Base-by-base conservation (phyloP, 2,888 invertebrate genomes). In the Acholoe squamosa region DNA sequence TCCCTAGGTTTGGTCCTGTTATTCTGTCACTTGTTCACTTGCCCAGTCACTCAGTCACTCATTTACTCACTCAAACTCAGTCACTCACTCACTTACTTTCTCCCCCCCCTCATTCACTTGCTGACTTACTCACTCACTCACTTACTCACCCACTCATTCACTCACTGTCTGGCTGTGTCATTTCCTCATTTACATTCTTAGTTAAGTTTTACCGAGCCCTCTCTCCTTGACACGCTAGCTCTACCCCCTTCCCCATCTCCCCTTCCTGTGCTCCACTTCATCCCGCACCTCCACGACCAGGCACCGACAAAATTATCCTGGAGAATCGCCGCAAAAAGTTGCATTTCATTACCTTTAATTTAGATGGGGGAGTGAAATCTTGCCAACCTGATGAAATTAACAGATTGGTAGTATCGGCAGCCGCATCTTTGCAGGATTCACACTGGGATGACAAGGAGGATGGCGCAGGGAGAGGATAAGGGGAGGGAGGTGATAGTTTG, bases 61-160 rank as follows among this genome's bases (percentile, higher is more conserved):
- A 43, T 43, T 43, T 3, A 10, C 43, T 43, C 43, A 43, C 43
- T 43, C 43, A 43, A n/a, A n/a, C 43, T 43, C 43, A 43, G 5
- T 43, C 43, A 43, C 43, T 43, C 43, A 43, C 43, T 43, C 43
- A 43, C 43, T 43, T 10, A 43, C 43, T n/a, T n/a, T n/a, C n/a
- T n/a, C n/a, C n/a, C n/a, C n/a, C n/a, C n/a, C n/a, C n/a, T 43
- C 43, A 43, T 10, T 43, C 43, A 43, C 43, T 43, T 10, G 10
- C 77, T 77, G 28, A 77, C 77, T 77, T 31, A 77, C 77, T 77
- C 77, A 77, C 77, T 77, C 77, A 77, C 77, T 77, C 77, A 77
- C 77, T 77, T 31, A 77, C 77, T 77, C 77, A 77, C 77, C 28
- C 77, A 77, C 77, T 77, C 77, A 77, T 31, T 77, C 77, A 77